phyloP scores from a whole-genome alignment of 2,888 invertebrate species.

The Hecatera dysodea region DNA sequence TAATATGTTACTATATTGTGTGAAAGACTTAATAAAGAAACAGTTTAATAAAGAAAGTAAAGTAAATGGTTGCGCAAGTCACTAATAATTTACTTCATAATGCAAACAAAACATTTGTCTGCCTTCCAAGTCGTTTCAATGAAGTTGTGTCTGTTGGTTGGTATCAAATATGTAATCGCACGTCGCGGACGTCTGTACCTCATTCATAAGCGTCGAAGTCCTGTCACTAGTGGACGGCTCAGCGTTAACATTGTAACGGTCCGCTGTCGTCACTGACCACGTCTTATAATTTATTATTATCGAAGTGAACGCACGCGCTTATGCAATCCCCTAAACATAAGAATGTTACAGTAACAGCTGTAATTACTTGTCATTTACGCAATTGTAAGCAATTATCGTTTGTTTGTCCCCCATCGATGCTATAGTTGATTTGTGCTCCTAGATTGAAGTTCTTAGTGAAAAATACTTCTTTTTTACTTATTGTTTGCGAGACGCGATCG shows the following conservation, averaged over 20 bases:
- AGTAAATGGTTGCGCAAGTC: neutral
- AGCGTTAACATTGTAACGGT: slow-evolving; percentile 59
- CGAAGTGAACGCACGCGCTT: slow-evolving; percentile 38
- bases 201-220: slow-evolving; percentile 35
- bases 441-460: too few relatives aligned
- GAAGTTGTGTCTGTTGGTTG: neutral
- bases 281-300: slow-evolving; percentile 51
- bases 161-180: neutral
- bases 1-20: too few relatives aligned
- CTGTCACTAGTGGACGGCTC: slow-evolving; percentile 53
- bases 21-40: too few relatives aligned
- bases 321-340: slow-evolving; percentile 34
- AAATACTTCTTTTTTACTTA: neutral
- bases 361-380: slow-evolving; percentile 41
- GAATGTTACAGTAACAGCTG: slow-evolving; percentile 22
- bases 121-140: neutral
- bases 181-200: slow-evolving; percentile 7
- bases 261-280: slow-evolving; percentile 37
- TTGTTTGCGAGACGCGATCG: neutral
- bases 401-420: slow-evolving; percentile 3
- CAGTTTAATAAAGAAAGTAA: too few relatives aligned
- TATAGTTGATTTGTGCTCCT: neutral
- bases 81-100: neutral
- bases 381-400: slow-evolving; percentile 42
- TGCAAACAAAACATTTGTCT: neutral